Percentiles rank a stretch among this genome's conserved stretches.
phyloP scores from a whole-genome alignment of 2,888 invertebrate species.

The Cristatella mucedo region DNA sequence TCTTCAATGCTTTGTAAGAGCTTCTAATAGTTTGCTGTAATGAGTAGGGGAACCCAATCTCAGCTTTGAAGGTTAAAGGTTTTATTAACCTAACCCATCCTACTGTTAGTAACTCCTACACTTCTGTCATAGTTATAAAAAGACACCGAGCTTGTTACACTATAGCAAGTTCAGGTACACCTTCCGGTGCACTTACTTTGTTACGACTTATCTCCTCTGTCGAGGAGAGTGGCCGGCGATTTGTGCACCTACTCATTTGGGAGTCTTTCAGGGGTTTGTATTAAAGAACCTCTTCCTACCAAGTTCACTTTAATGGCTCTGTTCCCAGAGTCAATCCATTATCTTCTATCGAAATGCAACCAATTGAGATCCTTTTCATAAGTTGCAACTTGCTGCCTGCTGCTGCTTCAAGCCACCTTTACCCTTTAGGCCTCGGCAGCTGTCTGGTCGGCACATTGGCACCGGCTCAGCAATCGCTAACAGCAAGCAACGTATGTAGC shows the following conservation, averaged over 20 bases:
- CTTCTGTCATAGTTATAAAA: no score
- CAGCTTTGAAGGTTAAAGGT: no score
- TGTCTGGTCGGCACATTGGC: no score
- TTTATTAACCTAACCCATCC: no score
- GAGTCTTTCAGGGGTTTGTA: constrained; percentile 21
- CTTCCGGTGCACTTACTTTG: constrained; percentile 62
- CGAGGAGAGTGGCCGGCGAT: constrained; percentile 62
- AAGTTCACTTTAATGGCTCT: constrained; percentile 17
- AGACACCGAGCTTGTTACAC: constrained; percentile 13
- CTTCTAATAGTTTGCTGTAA: no score
- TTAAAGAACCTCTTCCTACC: constrained; percentile 15
- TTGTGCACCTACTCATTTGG: constrained; percentile 54
- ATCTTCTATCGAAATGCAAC: constrained; percentile 44
- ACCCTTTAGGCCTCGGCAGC: no score
- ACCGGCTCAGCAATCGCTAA: no score
- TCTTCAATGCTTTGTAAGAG: no score
- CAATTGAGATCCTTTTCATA: constrained; percentile 50
- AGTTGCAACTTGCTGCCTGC: constrained; percentile 58
- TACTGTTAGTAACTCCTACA: no score
- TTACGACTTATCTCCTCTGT: constrained; percentile 55
- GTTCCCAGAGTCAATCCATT: constrained; percentile 6
- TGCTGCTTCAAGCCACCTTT: no score
- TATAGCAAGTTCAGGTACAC: constrained; percentile 45
- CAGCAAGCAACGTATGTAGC: no score
- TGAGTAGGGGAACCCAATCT: no score